These are phyloP conservation scores for Myxocyprinus asiaticus DNA, from an alignment of 2,113 vertebrate species.

Conservation along the genomic window DNA sequence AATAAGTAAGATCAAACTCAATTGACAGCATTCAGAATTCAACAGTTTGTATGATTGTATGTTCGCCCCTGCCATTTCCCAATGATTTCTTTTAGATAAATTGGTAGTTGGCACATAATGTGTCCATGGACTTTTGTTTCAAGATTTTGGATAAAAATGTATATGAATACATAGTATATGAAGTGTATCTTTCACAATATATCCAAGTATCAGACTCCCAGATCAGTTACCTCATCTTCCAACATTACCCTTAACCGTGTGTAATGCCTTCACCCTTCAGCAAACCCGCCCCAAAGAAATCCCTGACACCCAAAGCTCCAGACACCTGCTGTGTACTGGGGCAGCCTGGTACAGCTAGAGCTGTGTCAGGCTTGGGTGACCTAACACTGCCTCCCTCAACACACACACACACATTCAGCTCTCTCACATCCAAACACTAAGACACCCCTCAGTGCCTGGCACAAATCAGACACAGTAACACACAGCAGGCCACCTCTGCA, in stretches of 20 bases:
- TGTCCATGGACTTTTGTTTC: no score
- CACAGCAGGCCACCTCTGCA: conserved; percentile 31
- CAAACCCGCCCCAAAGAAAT: conserved; percentile 42
- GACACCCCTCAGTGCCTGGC: conserved; percentile 57
- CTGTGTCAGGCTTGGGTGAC: conserved; percentile 60
- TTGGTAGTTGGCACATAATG: no score
- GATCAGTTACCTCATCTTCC: neutral
- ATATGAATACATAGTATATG: no score
- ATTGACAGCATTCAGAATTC: no score
- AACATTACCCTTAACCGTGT: neutral
- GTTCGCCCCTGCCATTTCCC: no score
- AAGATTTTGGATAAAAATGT: no score
- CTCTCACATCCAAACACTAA: neutral
- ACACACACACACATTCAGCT: conserved; percentile 17
- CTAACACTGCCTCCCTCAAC: conserved; percentile 24
- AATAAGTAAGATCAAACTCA: no score
- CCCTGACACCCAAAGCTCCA: conserved; percentile 51
- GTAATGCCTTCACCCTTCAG: neutral
- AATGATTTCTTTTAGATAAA: no score
- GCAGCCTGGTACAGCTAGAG: conserved; percentile 65
- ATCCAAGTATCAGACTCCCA: neutral
- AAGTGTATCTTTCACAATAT: no score
- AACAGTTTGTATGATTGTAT: no score
- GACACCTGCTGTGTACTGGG: conserved; percentile 59
- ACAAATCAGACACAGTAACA: conserved; percentile 58